Evolutionary conservation across 2,888 invertebrate genomes (phyloP).

Genomic region (Caenorhabditis wallacei): DNA sequence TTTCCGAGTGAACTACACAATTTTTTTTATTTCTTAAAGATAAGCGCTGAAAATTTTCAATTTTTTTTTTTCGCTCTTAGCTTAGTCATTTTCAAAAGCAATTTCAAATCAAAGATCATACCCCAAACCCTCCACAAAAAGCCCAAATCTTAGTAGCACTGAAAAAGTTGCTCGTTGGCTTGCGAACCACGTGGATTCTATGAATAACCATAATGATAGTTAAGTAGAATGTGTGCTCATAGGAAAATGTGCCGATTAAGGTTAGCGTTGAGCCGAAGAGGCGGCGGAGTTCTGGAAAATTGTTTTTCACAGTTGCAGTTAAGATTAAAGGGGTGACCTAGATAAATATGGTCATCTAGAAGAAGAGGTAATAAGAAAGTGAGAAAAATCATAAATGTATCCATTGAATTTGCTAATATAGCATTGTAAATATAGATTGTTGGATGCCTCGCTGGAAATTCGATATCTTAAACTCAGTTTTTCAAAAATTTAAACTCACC

Average conservation of each 20-base stretch:
- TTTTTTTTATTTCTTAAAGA: too few relatives aligned
- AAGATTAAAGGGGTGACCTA: too few relatives aligned
- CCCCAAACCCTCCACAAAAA: constrained; percentile 34
- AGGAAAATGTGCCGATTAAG: constrained; percentile 38
- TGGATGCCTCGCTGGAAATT: constrained; percentile 33
- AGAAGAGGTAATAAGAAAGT: constrained; percentile 34
- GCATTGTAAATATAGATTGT: constrained; percentile 46
- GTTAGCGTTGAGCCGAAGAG: constrained; percentile 33
- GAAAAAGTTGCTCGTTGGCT: constrained; percentile 19
- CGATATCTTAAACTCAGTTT: too few relatives aligned
- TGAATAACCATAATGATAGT: constrained; percentile 43
- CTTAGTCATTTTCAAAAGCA: too few relatives aligned
- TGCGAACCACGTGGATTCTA: constrained; percentile 13
- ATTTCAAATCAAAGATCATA: constrained; percentile 10
- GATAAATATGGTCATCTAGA: constrained; percentile 29
- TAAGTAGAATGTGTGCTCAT: constrained; percentile 48
- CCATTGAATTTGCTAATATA: constrained; percentile 25
- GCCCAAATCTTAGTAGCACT: constrained; percentile 19
- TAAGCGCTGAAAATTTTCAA: too few relatives aligned
- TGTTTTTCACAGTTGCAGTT: too few relatives aligned
- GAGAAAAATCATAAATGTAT: constrained; percentile 31
- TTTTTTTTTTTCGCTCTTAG: too few relatives aligned
- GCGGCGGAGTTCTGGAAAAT: constrained; percentile 27
- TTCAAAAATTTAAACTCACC: constrained; percentile 9
- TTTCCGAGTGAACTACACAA: too few relatives aligned